These are phyloP conservation scores for Phocoena sinus DNA, from an alignment of 2,113 vertebrate genomes.

Conservation along the genomic window DNA sequence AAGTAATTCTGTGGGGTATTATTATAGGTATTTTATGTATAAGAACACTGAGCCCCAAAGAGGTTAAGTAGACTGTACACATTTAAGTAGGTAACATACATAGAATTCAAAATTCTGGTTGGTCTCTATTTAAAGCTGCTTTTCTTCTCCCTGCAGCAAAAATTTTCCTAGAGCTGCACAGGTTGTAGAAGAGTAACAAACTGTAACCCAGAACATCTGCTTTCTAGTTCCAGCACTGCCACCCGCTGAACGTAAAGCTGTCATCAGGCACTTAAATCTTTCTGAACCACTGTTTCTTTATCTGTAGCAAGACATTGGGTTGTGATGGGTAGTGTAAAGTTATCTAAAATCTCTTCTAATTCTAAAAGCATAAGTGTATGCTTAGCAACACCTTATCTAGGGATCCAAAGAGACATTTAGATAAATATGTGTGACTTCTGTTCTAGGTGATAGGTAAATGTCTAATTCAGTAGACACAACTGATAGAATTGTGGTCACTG, in stretches of 20 bases:
- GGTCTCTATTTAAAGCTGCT: not conserved
- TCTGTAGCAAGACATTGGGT: not conserved
- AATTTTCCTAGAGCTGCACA: not conserved
- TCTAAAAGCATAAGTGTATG: not conserved
- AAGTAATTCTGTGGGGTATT: not conserved
- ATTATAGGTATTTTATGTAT: not conserved
- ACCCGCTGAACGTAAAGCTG: fast-evolving
- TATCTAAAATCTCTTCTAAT: not conserved
- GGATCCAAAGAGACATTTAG: not conserved
- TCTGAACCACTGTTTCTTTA: not conserved
- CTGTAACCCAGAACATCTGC: not conserved
- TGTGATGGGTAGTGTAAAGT: not conserved
- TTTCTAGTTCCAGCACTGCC: not conserved
- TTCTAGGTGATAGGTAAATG: not conserved
- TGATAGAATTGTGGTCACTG: not conserved
- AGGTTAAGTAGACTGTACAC: not conserved
- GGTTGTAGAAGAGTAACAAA: not conserved
- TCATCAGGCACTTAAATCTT: not conserved
- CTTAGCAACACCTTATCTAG: not conserved
- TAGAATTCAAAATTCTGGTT: not conserved
- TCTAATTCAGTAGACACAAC: not conserved
- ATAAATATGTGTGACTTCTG: not conserved
- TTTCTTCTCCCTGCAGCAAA: not conserved
- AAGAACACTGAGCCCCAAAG: not conserved
- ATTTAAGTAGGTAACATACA: not conserved